Percentiles rank a stretch among this genome's conserved stretches.
These are phyloP conservation scores for Polymixis flavicincta DNA, from an alignment of 2,888 invertebrate genomes.

Conservation along the genomic window DNA sequence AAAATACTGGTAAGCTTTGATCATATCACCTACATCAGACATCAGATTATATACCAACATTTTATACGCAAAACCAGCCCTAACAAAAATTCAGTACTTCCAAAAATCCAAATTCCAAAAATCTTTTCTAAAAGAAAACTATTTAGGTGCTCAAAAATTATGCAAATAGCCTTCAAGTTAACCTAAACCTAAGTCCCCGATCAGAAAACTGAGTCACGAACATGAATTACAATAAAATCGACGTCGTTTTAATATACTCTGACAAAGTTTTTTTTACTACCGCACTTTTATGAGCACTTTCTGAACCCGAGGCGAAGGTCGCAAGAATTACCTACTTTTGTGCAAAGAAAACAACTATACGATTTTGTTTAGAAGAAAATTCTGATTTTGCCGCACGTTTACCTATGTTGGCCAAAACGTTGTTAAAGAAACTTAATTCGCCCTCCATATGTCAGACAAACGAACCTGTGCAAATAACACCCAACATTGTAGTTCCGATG, in stretches of 20 bases:
- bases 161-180: slow-evolving; percentile 11
- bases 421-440: no score
- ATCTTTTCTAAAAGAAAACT: not conserved
- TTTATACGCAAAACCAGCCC: not conserved
- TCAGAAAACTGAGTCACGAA: slow-evolving; percentile 37
- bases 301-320: slow-evolving; percentile 43
- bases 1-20: not conserved
- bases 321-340: slow-evolving; percentile 30
- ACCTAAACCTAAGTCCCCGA: slow-evolving; percentile 21
- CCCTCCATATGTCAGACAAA: no score
- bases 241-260: slow-evolving; percentile 48
- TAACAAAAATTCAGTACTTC: not conserved
- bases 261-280: slow-evolving; percentile 60
- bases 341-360: slow-evolving; percentile 42
- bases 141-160: slow-evolving; percentile 11
- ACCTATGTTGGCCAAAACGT: not conserved
- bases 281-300: slow-evolving; percentile 57
- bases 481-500: slow-evolving; percentile 21
- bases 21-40: not conserved
- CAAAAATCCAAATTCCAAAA: slow-evolving; percentile 25
- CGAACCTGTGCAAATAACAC: slow-evolving; percentile 11
- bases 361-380: slow-evolving; percentile 36
- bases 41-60: not conserved
- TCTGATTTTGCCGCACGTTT: not conserved
- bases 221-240: slow-evolving; percentile 45